Evolutionary conservation across 2,113 vertebrate genomes (phyloP).

Genomic region (Tenebrosternarchus preto): DNA sequence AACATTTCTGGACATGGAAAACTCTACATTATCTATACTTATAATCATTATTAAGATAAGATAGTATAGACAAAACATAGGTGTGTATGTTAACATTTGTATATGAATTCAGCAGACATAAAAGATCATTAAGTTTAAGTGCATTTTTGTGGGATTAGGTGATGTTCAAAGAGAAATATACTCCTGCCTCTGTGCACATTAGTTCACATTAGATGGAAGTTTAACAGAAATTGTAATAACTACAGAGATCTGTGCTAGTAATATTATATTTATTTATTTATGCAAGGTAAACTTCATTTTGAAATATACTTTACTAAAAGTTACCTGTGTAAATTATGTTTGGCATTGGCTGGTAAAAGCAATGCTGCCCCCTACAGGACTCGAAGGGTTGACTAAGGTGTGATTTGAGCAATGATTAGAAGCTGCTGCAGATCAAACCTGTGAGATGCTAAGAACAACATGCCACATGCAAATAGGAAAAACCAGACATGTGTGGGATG

Average conservation of each 20-base stretch:
- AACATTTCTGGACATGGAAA: no score
- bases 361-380: not conserved
- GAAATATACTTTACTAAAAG: not conserved
- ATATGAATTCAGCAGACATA: not conserved
- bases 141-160: not conserved
- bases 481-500: slow-evolving; percentile 5
- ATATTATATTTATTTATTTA: no score
- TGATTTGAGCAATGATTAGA: slow-evolving; percentile 22
- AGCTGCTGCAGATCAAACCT: not conserved
- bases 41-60: not conserved
- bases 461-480: not conserved
- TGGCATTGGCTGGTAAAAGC: not conserved
- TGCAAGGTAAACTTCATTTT: not conserved
- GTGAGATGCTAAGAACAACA: not conserved
- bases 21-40: no score
- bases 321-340: not conserved
- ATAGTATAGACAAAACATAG: not conserved
- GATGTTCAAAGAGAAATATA: not conserved
- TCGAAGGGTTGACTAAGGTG: slow-evolving; percentile 1
- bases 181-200: not conserved
- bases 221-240: slow-evolving; percentile 16
- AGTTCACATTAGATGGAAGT: not conserved
- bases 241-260: not conserved
- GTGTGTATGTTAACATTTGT: not conserved
- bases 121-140: not conserved